Evolutionary conservation across 30 jellyfish, hydroid and myxozoan species (phyloP).

Genomic region (Nemopilema nomurai): DNA sequence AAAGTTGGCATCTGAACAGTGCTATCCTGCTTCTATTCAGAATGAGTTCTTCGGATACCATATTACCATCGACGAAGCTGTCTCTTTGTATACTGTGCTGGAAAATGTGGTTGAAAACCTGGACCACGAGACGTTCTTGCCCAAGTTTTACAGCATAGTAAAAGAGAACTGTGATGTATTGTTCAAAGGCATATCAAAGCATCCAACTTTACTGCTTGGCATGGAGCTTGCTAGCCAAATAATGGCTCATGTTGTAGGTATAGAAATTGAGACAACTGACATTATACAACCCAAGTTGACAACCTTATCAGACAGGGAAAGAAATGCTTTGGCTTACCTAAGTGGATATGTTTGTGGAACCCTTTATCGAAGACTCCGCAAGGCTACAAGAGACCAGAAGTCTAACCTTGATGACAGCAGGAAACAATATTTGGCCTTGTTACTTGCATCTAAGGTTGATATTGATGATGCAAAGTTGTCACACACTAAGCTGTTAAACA

Average conservation of each 20-base stretch:
- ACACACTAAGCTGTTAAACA: not conserved
- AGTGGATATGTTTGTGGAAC: conserved; percentile 11
- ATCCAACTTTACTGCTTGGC: conserved; percentile 10
- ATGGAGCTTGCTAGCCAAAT: conserved; percentile 9
- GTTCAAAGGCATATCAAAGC: conserved; percentile 1
- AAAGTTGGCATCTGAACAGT: conserved; percentile 23
- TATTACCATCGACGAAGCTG: not conserved
- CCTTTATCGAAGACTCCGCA: conserved; percentile 21
- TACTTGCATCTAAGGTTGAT: conserved; percentile 2
- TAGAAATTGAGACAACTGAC: not conserved
- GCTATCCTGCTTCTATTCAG: conserved; percentile 36
- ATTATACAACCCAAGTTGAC: not conserved
- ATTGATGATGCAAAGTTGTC: not conserved
- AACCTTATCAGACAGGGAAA: not conserved
- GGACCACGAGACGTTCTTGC: not conserved
- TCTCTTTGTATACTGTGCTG: not conserved
- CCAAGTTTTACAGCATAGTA: conserved; percentile 7
- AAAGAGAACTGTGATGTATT: not conserved
- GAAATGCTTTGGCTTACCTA: conserved; percentile 5
- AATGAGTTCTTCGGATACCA: conserved; percentile 16
- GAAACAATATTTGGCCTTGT: conserved; percentile 8
- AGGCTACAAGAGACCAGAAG: conserved; percentile 5
- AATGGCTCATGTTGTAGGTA: conserved; percentile 6
- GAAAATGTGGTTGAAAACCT: not conserved
- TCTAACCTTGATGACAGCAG: not conserved